phyloP scores from a whole-genome alignment of 1,140 invertebrate species.

The Drosophila bifasciata region DNA sequence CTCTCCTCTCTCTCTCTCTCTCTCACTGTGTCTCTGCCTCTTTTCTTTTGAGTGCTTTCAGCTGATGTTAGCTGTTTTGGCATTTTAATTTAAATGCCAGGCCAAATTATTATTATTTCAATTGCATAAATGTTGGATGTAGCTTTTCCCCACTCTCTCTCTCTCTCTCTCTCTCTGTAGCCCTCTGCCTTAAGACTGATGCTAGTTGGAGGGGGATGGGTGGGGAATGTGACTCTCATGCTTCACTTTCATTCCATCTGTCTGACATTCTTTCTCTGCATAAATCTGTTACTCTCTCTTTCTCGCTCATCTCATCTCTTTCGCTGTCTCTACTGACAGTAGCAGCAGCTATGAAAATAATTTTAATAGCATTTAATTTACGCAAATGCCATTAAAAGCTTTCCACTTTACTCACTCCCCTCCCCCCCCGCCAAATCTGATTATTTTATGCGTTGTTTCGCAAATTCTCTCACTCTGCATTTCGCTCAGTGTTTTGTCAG shows the following conservation, averaged over 20 bases:
- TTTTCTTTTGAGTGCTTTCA: slow-evolving; percentile 7
- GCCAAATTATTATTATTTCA: slow-evolving; percentile 63
- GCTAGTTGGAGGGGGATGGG: slow-evolving; percentile 24
- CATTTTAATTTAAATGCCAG: slow-evolving; percentile 72
- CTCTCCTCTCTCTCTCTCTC: not conserved
- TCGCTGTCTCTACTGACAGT: slow-evolving; percentile 3
- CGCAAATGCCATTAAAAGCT: slow-evolving; percentile 79
- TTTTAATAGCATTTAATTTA: slow-evolving; percentile 80
- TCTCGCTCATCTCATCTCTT: too few relatives aligned
- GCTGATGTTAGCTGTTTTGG: slow-evolving; percentile 51
- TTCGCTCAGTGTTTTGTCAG: slow-evolving; percentile 32
- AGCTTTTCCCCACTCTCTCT: too few relatives aligned
- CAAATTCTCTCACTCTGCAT: slow-evolving; percentile 37
- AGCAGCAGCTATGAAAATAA: slow-evolving; percentile 67
- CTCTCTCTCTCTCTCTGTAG: too few relatives aligned
- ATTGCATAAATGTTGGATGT: slow-evolving; percentile 56
- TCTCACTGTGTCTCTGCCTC: not conserved
- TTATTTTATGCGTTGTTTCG: slow-evolving; percentile 78
- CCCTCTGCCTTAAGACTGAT: slow-evolving; percentile 14
- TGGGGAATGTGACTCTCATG: too few relatives aligned
- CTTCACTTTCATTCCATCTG: too few relatives aligned
- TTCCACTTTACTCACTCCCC: slow-evolving; percentile 68
- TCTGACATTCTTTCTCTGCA: too few relatives aligned
- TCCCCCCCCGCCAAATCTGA: slow-evolving; percentile 65
- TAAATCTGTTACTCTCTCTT: too few relatives aligned